phyloP scores from a whole-genome alignment of 2,113 vertebrate species.

The Corythoichthys haematopterus region DNA sequence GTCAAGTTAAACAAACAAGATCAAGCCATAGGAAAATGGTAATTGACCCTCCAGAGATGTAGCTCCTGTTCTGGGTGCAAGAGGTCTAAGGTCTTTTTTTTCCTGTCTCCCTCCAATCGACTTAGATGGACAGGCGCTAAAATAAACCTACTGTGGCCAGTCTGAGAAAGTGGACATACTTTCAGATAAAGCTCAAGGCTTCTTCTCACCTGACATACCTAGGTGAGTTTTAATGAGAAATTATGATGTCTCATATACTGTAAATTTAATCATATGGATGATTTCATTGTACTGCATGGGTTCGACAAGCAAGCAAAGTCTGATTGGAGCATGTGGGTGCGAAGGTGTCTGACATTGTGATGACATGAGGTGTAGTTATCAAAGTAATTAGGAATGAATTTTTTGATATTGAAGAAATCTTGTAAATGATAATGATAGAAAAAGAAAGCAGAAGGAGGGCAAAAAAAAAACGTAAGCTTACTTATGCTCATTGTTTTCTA shows the following conservation, averaged over 20 bases:
- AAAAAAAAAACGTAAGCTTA: background rate
- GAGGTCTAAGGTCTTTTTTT: conserved; percentile 78
- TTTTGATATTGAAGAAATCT: conserved; percentile 32
- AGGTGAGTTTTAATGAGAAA: conserved; percentile 33
- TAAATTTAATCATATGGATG: background rate
- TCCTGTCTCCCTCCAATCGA: conserved; percentile 17
- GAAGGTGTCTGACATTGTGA: conserved; percentile 48
- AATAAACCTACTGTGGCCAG: conserved; percentile 19
- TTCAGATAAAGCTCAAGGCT: conserved; percentile 5
- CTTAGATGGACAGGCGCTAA: conserved; percentile 23
- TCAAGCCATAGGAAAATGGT: conserved; percentile 88
- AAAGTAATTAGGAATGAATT: conserved; percentile 51
- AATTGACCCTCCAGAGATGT: conserved; percentile 92
- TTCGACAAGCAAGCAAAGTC: conserved; percentile 37
- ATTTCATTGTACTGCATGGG: conserved; percentile 41
- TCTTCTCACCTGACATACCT: conserved; percentile 5
- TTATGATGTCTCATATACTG: conserved; percentile 10
- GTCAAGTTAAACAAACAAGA: conserved; percentile 99
- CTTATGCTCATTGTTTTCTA: no score
- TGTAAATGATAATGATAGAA: conserved; percentile 29
- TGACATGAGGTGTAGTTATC: conserved; percentile 42
- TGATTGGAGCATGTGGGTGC: conserved; percentile 30
- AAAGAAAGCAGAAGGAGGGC: conserved; percentile 37
- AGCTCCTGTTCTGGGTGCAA: conserved; percentile 72
- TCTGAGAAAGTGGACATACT: conserved; percentile 18